phyloP scores from a whole-genome alignment of 2,797 vertebrate genomes.

The Eulemur albifrons region DNA sequence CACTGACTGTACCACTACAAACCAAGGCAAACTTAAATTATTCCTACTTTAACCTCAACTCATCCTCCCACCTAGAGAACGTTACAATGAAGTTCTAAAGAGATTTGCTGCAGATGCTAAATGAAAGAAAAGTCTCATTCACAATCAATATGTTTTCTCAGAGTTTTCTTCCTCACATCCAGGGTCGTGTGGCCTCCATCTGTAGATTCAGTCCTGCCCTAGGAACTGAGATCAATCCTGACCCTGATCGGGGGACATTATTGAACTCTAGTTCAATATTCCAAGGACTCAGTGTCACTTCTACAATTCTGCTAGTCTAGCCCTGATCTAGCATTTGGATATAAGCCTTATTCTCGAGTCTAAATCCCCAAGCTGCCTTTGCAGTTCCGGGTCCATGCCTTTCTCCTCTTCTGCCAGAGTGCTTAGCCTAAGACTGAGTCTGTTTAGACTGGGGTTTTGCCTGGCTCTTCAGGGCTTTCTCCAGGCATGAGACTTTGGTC shows the following conservation, averaged over 20 bases:
- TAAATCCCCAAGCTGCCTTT: not conserved
- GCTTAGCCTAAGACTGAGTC: not conserved
- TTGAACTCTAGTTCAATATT: not conserved
- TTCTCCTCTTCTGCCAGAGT: not conserved
- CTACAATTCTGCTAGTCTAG: not conserved
- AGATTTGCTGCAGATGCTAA: conserved; percentile 22
- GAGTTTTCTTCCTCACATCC: not conserved
- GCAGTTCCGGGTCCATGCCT: not conserved
- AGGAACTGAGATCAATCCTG: conserved; percentile 34
- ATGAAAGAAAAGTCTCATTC: conserved; percentile 5
- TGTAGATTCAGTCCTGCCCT: not conserved
- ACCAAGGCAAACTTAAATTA: not conserved
- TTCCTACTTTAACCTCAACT: not conserved
- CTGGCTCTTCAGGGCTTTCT: not conserved
- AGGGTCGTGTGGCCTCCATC: not conserved
- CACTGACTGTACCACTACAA: not conserved
- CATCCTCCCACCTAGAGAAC: not conserved
- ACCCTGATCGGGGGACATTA: conserved; percentile 3
- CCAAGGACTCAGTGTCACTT: not conserved
- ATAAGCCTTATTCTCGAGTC: not conserved
- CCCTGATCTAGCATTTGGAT: not conserved
- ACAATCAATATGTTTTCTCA: conserved; percentile 3
- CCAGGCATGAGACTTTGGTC: not conserved
- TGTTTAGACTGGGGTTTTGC: not conserved
- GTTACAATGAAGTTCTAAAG: not conserved